These are phyloP conservation scores for Pollenia amentaria DNA, from an alignment of 2,888 invertebrate species.

Conservation along the genomic window DNA sequence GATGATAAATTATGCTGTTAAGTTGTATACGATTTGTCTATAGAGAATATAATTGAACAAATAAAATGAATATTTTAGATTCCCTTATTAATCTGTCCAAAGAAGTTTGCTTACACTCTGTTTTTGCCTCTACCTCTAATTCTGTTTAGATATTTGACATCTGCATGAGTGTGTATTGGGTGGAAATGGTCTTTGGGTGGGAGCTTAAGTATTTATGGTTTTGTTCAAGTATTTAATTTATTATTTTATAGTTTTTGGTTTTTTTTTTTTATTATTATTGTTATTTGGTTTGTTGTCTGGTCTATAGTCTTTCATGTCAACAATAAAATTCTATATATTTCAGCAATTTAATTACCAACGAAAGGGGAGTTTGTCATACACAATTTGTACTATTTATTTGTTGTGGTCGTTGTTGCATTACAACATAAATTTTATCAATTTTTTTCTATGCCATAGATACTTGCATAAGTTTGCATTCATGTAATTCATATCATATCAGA, in stretches of 20 bases:
- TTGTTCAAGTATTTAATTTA: slow-evolving; percentile 43
- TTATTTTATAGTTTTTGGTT: slow-evolving; percentile 25
- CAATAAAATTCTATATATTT: slow-evolving; percentile 4
- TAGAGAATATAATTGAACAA: too few species aligned
- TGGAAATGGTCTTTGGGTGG: slow-evolving; percentile 61
- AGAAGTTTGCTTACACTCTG: too few species aligned
- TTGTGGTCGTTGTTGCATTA: slow-evolving; percentile 46
- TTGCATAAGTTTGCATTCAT: slow-evolving; percentile 10
- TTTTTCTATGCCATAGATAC: background rate
- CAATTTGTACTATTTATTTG: background rate
- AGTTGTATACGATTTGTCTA: too few species aligned
- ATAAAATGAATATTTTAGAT: too few species aligned
- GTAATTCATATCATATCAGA: slow-evolving; percentile 53
- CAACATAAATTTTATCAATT: slow-evolving; percentile 52
- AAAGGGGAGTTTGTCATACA: slow-evolving; percentile 44
- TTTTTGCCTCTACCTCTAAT: too few species aligned
- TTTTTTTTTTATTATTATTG: background rate
- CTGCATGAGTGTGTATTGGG: background rate
- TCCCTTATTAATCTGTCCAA: too few species aligned
- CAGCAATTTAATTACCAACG: slow-evolving; percentile 3
- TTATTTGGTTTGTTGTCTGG: slow-evolving; percentile 8
- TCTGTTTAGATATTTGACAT: background rate
- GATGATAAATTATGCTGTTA: too few species aligned
- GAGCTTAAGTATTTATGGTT: slow-evolving; percentile 49
- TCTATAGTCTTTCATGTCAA: slow-evolving; percentile 24